Percentiles rank a stretch among this genome's conserved stretches.
phyloP scores from a whole-genome alignment of 2,888 invertebrate genomes.

The Drosophila austrosaltans region DNA sequence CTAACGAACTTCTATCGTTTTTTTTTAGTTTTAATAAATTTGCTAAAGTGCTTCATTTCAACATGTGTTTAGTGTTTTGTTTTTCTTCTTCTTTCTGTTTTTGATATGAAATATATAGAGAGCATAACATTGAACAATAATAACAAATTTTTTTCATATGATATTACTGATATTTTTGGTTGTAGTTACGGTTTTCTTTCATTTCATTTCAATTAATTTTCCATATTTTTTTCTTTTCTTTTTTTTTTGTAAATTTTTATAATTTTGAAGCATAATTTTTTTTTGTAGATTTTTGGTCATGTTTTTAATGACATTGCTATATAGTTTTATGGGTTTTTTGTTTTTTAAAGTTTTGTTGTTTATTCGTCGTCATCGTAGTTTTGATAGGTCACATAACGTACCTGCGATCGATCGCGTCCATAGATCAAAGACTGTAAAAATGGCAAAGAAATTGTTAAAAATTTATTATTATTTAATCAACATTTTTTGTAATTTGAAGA shows the following conservation, averaged over 20 bases:
- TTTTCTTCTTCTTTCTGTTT: conserved; percentile 45
- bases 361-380: conserved; percentile 94
- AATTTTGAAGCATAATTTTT: conserved; percentile 28
- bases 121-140: conserved; percentile 51
- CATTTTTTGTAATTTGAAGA: conserved; percentile 20
- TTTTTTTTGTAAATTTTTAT: conserved; percentile 1
- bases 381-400: conserved; percentile 97
- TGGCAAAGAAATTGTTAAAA: conserved; percentile 2
- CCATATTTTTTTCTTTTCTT: background rate
- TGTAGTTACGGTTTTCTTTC: conserved; percentile 59
- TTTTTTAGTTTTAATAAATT: conserved; percentile 18
- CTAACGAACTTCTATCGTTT: conserved; percentile 29
- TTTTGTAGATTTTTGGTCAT: conserved; percentile 65
- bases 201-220: conserved; percentile 20
- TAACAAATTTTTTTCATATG: conserved; percentile 80
- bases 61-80: conserved; percentile 38
- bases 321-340: conserved; percentile 18
- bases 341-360: conserved; percentile 52
- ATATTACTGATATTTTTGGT: conserved; percentile 84
- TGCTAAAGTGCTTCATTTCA: conserved; percentile 29
- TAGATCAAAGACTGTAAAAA: conserved; percentile 92
- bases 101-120: conserved; percentile 27
- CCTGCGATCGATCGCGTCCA: conserved; percentile 93
- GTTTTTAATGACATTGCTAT: conserved; percentile 60
- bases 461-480: background rate